Conservation (phyloP, 2,888 invertebrate species). For the Deilephila elpenor region DNA sequence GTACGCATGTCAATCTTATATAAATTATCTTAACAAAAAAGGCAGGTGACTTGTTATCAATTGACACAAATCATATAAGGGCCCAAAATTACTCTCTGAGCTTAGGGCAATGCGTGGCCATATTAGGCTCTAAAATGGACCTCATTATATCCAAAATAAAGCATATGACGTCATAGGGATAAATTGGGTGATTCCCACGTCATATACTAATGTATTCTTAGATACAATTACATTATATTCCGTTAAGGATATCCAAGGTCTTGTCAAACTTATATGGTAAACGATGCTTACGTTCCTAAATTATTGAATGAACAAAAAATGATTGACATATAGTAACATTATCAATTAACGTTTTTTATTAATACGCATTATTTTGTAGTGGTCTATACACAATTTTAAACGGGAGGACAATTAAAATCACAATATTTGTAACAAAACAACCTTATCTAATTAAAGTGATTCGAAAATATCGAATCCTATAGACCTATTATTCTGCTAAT, state of each 20-base stretch:
- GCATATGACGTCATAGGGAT: conserved; percentile 69
- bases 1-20: background rate
- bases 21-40: background rate
- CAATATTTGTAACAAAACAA: background rate
- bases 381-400: background rate
- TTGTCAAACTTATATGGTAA: conserved; percentile 58
- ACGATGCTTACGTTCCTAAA: conserved; percentile 39
- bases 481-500: background rate
- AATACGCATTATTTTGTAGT: background rate
- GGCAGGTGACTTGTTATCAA: conserved; percentile 11
- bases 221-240: conserved; percentile 65
- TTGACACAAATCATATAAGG: conserved; percentile 42
- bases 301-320: conserved; percentile 34
- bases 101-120: conserved; percentile 44
- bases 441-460: background rate
- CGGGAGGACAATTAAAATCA: background rate
- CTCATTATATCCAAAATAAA: conserved; percentile 53
- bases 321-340: background rate
- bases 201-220: conserved; percentile 63
- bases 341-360: background rate
- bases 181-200: conserved; percentile 69
- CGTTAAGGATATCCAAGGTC: conserved; percentile 69
- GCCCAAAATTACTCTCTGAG: conserved; percentile 43
- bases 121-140: conserved; percentile 47
- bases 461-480: background rate